Evolutionary conservation across 2,888 invertebrate genomes (phyloP).

Genomic region (Phragmatobia fuliginosa): DNA sequence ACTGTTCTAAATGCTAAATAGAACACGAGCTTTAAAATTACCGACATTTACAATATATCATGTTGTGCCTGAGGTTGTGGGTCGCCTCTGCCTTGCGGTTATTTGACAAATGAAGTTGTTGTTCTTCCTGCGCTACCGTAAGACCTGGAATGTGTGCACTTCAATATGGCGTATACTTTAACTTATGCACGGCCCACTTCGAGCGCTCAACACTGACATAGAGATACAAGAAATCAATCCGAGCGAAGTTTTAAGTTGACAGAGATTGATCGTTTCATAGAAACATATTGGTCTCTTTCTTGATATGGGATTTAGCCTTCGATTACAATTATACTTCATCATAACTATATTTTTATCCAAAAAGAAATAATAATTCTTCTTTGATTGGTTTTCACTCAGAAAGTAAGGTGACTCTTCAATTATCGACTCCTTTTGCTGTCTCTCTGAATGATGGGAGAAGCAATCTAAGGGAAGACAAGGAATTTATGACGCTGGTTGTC

Average conservation of each 20-base stretch:
- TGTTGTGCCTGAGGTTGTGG: slow-evolving; percentile 55
- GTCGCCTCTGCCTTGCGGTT: slow-evolving; percentile 66
- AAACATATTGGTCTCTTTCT: slow-evolving; percentile 19
- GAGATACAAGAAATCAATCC: slow-evolving; percentile 24
- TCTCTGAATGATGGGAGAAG: too few species aligned
- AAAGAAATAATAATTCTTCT: too few species aligned
- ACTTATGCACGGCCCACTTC: slow-evolving; percentile 25
- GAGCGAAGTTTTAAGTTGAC: slow-evolving; percentile 24
- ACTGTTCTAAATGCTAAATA: slow-evolving; percentile 59
- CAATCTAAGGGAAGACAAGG: too few species aligned
- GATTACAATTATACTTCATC: neutral
- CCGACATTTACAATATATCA: slow-evolving; percentile 74
- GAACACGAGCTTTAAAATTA: slow-evolving; percentile 76
- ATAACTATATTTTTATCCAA: too few species aligned
- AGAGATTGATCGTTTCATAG: slow-evolving; percentile 32
- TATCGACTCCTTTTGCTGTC: too few species aligned
- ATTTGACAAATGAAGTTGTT: slow-evolving; percentile 81
- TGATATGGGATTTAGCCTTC: slow-evolving; percentile 13
- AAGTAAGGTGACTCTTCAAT: too few species aligned
- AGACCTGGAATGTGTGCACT: slow-evolving; percentile 53
- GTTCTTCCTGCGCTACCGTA: slow-evolving; percentile 59
- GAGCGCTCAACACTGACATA: slow-evolving; percentile 24
- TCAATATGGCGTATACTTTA: slow-evolving; percentile 28
- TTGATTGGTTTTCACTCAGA: too few species aligned
- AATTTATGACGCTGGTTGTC: too few species aligned